Conservation (phyloP, 1,140 invertebrate species). For the Drosophila navojoa region DNA sequence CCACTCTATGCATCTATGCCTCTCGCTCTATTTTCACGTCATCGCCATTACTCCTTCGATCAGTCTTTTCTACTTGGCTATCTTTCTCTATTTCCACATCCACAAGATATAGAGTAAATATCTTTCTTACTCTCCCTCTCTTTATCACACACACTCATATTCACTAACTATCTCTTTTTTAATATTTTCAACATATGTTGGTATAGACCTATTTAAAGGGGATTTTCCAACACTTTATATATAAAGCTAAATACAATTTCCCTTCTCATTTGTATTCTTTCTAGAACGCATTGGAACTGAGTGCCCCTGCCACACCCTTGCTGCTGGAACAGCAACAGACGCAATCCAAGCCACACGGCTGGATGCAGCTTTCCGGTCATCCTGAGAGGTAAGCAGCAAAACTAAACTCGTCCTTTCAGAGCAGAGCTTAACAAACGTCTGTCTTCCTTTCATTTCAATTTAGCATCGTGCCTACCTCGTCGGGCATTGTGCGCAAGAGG, state of each 20-base stretch:
- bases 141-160: too few species aligned
- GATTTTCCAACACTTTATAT: neutral
- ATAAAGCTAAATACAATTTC: too few species aligned
- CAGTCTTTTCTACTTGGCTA: too few species aligned
- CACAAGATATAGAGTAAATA: too few species aligned
- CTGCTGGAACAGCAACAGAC: conserved; percentile 85
- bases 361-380: conserved; percentile 98
- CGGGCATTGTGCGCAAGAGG: conserved; percentile 97
- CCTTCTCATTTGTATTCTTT: conserved; percentile 83
- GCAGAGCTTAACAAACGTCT: neutral
- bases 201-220: neutral
- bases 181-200: neutral
- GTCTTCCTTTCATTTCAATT: conserved; percentile 25
- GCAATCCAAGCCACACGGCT: conserved; percentile 87
- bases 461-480: conserved; percentile 95
- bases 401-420: too few species aligned
- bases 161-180: neutral
- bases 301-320: conserved; percentile 94
- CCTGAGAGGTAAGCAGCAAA: conserved; percentile 86
- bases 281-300: conserved; percentile 97
- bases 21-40: too few species aligned
- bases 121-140: neutral
- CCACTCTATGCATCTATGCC: too few species aligned
- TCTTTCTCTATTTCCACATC: neutral
- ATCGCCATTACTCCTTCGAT: too few species aligned